phyloP scores from a whole-genome alignment of 2,113 vertebrate genomes.

The Nestor notabilis region DNA sequence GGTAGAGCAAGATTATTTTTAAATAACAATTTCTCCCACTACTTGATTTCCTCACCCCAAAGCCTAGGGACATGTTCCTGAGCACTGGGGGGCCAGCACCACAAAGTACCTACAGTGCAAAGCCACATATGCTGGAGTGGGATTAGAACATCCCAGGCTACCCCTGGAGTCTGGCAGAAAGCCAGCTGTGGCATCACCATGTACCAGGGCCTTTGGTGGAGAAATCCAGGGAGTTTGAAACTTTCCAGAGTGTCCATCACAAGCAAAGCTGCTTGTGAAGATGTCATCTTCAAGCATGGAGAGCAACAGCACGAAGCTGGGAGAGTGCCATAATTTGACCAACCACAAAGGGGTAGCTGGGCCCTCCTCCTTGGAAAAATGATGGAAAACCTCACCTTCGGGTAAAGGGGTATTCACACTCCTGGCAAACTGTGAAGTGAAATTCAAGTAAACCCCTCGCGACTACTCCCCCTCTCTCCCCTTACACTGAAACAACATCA shows the following conservation, averaged over 20 bases:
- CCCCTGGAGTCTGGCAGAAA: not conserved
- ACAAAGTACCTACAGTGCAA: not conserved
- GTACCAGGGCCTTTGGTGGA: not conserved
- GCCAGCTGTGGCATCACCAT: fast-evolving
- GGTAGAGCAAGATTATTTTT: not conserved
- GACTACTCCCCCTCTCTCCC: not conserved
- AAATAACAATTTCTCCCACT: not conserved
- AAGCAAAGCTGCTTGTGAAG: not conserved
- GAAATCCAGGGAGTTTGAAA: not conserved
- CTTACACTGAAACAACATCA: conserved; percentile 2
- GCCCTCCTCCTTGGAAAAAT: not conserved
- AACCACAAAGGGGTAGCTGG: not conserved
- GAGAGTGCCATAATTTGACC: not conserved
- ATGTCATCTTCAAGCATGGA: not conserved
- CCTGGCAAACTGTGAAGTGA: not conserved
- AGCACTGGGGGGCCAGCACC: not conserved
- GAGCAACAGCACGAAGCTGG: not conserved
- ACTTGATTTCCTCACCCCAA: not conserved
- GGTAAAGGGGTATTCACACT: not conserved
- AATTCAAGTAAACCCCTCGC: not conserved
- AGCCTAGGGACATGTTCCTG: not conserved
- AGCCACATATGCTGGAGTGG: not conserved
- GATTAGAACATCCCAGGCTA: not conserved
- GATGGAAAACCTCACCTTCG: not conserved
- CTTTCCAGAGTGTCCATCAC: not conserved